These are phyloP conservation scores for Corythornis vintsioides DNA, from an alignment of 2,113 vertebrate species.

Conservation along the genomic window DNA sequence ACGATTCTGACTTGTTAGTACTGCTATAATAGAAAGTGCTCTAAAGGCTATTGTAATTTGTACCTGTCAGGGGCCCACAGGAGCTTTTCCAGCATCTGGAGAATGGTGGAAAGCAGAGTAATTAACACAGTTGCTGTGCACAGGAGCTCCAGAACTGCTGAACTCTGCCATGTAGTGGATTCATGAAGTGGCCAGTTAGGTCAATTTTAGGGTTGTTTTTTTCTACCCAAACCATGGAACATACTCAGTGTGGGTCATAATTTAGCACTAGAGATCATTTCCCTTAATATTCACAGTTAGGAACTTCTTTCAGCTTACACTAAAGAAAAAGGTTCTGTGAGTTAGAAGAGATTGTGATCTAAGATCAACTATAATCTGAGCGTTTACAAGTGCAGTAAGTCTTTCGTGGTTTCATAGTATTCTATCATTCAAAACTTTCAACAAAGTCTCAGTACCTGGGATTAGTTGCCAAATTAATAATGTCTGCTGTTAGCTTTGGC, in stretches of 20 bases:
- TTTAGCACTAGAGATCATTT: not conserved
- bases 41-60: not conserved
- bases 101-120: not conserved
- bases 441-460: not conserved
- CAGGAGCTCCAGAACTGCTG: not conserved
- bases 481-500: not conserved
- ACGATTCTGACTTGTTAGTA: not conserved
- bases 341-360: not conserved
- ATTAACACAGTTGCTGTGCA: not conserved
- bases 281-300: not conserved
- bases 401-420: not conserved
- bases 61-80: not conserved
- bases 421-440: not conserved
- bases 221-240: not conserved
- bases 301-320: not conserved
- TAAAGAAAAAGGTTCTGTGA: not conserved
- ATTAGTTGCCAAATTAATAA: conserved; percentile 2
- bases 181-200: not conserved
- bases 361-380: not conserved
- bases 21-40: not conserved
- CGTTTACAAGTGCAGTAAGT: not conserved
- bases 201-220: not conserved
- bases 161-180: not conserved
- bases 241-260: not conserved
- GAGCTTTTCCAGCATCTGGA: not conserved